A percentile compares a stretch with the other conserved stretches of the same genome.
Evolutionary conservation across 2,797 vertebrate genomes (phyloP).

Genomic region (Pipistrellus pipistrellus): DNA sequence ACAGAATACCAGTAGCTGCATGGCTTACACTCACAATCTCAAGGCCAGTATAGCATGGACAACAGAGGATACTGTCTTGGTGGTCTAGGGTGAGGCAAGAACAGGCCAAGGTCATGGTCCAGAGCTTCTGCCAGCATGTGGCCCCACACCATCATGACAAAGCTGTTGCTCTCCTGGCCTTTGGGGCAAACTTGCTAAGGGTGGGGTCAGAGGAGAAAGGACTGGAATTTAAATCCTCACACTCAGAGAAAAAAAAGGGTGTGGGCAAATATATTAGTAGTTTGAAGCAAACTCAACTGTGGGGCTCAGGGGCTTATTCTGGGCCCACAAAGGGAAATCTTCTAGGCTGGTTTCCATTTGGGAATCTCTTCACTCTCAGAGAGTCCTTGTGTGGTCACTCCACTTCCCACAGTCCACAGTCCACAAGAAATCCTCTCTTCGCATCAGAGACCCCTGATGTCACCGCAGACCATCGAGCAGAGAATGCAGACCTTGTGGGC

Average conservation of each 20-base stretch:
- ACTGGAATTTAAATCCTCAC: neutral
- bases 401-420: neutral
- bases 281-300: neutral
- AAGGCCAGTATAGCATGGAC: neutral
- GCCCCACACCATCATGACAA: neutral
- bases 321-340: neutral
- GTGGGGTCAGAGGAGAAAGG: neutral
- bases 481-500: neutral
- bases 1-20: fast-evolving
- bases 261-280: neutral
- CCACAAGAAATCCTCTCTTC: fast-evolving
- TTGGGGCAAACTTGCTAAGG: neutral
- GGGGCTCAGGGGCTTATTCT: neutral
- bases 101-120: no score
- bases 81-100: neutral
- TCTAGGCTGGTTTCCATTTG: neutral
- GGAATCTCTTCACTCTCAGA: neutral
- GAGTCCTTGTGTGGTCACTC: neutral
- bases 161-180: neutral
- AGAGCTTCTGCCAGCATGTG: neutral
- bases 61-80: neutral
- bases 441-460: neutral
- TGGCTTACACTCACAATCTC: neutral
- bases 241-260: neutral
- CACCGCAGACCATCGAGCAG: no score